phyloP scores from a whole-genome alignment of 1,140 invertebrate genomes.

The Nasonia giraulti region DNA sequence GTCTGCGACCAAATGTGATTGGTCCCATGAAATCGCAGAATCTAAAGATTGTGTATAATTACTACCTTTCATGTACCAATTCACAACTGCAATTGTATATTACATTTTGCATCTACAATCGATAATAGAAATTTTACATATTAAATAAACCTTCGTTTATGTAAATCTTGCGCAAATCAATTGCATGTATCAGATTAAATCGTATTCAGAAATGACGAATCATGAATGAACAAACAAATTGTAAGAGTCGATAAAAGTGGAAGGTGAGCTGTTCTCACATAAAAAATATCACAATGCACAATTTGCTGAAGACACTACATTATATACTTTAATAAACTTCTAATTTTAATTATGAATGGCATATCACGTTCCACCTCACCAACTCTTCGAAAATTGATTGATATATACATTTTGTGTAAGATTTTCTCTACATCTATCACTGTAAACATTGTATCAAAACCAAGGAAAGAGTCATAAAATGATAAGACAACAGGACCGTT shows the following conservation, averaged over 20 bases:
- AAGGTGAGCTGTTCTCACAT: slow-evolving; percentile 15
- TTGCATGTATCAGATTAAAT: neutral
- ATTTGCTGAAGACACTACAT: slow-evolving; percentile 36
- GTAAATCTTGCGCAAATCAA: slow-evolving; percentile 25
- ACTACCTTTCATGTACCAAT: neutral
- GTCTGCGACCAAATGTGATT: slow-evolving; percentile 54
- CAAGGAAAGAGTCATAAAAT: slow-evolving; percentile 56
- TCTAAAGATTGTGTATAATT: slow-evolving; percentile 30
- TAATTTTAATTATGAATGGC: slow-evolving; percentile 25
- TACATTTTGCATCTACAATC: neutral
- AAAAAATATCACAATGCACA: slow-evolving; percentile 47
- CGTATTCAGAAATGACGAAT: slow-evolving; percentile 12
- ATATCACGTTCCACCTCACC: slow-evolving; percentile 23
- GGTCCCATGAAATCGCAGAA: slow-evolving; percentile 66
- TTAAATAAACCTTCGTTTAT: neutral
- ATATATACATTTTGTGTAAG: slow-evolving; percentile 30
- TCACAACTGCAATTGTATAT: neutral
- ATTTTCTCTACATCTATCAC: slow-evolving; percentile 25
- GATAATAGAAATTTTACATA: neutral
- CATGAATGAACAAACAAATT: slow-evolving; percentile 14
- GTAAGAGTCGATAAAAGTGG: slow-evolving; percentile 29
- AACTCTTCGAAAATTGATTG: slow-evolving; percentile 28
- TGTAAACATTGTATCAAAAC: slow-evolving; percentile 66
- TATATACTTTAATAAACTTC: slow-evolving; percentile 28
- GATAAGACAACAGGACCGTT: slow-evolving; percentile 35